A percentile compares a stretch with the other conserved stretches of the same genome.
phyloP scores from a whole-genome alignment of 2,888 invertebrate species.

The Tillus elongatus region DNA sequence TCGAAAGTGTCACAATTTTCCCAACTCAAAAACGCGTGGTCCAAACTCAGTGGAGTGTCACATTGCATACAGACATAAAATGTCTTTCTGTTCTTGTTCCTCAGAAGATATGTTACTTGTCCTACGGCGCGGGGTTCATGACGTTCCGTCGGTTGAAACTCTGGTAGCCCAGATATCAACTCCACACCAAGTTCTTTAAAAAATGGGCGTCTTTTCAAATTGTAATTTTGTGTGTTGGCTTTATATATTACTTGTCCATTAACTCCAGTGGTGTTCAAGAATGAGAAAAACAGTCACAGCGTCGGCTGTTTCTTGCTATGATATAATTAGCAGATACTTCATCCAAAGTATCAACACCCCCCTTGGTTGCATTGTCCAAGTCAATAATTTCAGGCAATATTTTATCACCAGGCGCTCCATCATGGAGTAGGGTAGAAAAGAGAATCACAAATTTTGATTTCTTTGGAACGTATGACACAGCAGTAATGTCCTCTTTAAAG shows the following conservation, averaged over 20 bases:
- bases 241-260: conserved; percentile 14
- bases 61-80: too few species aligned
- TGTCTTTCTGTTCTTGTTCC: too few species aligned
- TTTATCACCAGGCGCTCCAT: too few species aligned
- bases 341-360: conserved; percentile 13
- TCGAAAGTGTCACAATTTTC: too few species aligned
- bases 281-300: too few species aligned
- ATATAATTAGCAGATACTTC: conserved; percentile 13
- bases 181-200: too few species aligned
- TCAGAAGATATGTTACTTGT: too few species aligned
- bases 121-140: too few species aligned
- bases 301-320: conserved; percentile 8
- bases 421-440: conserved; percentile 12
- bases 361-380: conserved; percentile 13
- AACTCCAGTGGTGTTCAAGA: conserved; percentile 14
- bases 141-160: too few species aligned
- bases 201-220: conserved; percentile 11
- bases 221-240: conserved; percentile 15
- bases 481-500: conserved; percentile 12
- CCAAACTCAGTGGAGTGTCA: too few species aligned
- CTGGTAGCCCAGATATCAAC: too few species aligned
- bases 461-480: conserved; percentile 16
- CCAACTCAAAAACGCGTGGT: too few species aligned
- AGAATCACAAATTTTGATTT: conserved; percentile 14
- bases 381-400: conserved; percentile 13